Evolutionary conservation across 2,113 vertebrate species (phyloP).

Genomic region (Malaclemys terrapin): DNA sequence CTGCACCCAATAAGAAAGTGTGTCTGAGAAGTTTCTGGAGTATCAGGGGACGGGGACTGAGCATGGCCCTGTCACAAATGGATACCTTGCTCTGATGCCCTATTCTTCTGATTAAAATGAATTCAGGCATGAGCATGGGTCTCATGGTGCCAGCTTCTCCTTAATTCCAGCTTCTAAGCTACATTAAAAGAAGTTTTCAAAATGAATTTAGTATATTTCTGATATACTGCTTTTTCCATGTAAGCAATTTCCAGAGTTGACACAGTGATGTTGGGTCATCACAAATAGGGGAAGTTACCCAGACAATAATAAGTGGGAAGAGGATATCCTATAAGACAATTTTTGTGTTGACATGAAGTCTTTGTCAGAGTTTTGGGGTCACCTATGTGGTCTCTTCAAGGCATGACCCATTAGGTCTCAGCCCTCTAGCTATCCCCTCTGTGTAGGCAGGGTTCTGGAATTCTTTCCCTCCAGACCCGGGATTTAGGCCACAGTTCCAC

Average conservation of each 20-base stretch:
- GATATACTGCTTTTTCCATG: background rate
- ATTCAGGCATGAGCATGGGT: background rate
- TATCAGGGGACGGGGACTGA: fast-evolving
- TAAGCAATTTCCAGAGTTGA: background rate
- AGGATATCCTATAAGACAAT: fast-evolving
- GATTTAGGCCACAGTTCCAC: background rate
- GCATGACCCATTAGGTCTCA: background rate
- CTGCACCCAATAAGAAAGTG: background rate
- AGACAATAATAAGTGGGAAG: background rate
- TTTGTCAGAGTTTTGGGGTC: background rate
- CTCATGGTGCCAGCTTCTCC: background rate
- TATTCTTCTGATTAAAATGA: background rate
- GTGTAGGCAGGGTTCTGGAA: background rate
- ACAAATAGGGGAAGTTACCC: background rate
- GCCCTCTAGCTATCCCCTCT: background rate
- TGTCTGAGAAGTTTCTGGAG: background rate
- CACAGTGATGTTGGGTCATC: background rate
- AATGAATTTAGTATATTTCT: background rate
- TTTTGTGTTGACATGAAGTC: background rate
- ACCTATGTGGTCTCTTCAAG: background rate
- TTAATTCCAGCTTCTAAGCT: background rate
- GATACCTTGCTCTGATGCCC: background rate
- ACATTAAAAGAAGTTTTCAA: background rate
- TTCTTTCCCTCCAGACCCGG: background rate
- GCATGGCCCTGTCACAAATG: fast-evolving